A percentile compares a stretch with the other conserved stretches of the same genome.
Evolutionary conservation across 53 echinoderm and acorn worm species (phyloP).

Genomic region (Apostichopus leukothele): DNA sequence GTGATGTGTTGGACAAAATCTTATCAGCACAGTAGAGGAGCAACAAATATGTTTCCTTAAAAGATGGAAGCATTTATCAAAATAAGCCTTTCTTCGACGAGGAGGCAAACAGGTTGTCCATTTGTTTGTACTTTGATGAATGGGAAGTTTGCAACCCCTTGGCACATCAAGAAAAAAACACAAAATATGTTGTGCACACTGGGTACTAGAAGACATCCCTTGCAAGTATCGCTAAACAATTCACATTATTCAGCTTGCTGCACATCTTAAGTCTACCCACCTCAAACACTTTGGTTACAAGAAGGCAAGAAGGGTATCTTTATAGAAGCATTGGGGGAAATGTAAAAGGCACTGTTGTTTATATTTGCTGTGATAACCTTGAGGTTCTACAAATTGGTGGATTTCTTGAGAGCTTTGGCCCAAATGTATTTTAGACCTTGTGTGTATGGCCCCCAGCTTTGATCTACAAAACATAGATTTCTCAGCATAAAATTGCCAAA

Average conservation of each 20-base stretch:
- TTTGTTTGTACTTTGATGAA: constrained; percentile 17
- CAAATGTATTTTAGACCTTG: constrained; percentile 14
- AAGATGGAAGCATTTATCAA: constrained; percentile 32
- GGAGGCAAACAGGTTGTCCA: constrained; percentile 23
- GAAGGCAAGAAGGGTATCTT: no score
- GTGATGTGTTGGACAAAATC: constrained; percentile 31
- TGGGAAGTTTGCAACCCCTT: constrained; percentile 15
- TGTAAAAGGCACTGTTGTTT: no score
- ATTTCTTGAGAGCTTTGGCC: not conserved
- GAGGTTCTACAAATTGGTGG: no score
- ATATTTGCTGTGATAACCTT: no score
- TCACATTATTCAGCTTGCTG: no score
- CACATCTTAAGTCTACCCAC: no score
- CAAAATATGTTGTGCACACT: not conserved
- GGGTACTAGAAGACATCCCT: constrained; percentile 16
- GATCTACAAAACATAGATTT: constrained; percentile 15
- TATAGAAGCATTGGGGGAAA: no score
- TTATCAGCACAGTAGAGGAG: constrained; percentile 1
- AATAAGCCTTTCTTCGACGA: not conserved
- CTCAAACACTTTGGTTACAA: no score
- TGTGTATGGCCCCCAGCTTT: constrained; percentile 12
- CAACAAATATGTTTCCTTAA: constrained; percentile 30
- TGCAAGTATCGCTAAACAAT: not conserved
- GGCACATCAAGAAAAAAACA: not conserved
- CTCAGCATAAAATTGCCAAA: constrained; percentile 4